Evolutionary conservation across 2,113 vertebrate species (phyloP).

Genomic region (Tichodroma muraria): DNA sequence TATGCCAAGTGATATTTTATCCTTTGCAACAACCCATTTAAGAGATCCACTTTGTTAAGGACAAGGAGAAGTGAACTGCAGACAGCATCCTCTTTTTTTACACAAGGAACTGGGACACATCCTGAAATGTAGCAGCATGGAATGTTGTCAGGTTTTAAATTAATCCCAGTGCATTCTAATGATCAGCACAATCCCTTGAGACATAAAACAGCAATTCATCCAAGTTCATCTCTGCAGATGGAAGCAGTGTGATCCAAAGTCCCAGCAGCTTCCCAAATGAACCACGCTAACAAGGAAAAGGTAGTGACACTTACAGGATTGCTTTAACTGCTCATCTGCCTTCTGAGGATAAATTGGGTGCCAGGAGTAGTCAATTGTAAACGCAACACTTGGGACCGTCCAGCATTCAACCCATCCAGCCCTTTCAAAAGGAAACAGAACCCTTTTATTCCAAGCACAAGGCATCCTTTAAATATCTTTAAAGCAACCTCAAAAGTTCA

Average conservation of each 20-base stretch:
- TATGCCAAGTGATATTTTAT: background rate
- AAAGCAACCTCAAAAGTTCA: background rate
- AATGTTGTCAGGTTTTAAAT: background rate
- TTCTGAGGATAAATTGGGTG: constrained; percentile 98
- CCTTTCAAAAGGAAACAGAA: constrained; percentile 65
- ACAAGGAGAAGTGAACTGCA: background rate
- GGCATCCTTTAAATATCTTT: background rate
- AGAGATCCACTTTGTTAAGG: background rate
- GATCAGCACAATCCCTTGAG: background rate
- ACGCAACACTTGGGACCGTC: constrained; percentile 91
- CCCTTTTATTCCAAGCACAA: background rate
- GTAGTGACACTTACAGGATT: constrained; percentile 81
- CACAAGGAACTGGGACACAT: background rate
- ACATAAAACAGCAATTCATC: background rate
- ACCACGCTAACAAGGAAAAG: background rate
- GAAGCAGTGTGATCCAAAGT: background rate
- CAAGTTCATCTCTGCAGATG: background rate
- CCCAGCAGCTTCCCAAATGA: background rate
- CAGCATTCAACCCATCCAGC: constrained; percentile 97
- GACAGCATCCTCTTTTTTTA: background rate
- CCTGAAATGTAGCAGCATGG: background rate
- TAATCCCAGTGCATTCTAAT: background rate
- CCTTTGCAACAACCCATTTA: background rate
- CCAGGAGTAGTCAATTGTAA: constrained; percentile 96
- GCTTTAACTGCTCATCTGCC: constrained; percentile 92